phyloP scores from a whole-genome alignment of 1,140 invertebrate genomes.

The Drosophila auraria region DNA sequence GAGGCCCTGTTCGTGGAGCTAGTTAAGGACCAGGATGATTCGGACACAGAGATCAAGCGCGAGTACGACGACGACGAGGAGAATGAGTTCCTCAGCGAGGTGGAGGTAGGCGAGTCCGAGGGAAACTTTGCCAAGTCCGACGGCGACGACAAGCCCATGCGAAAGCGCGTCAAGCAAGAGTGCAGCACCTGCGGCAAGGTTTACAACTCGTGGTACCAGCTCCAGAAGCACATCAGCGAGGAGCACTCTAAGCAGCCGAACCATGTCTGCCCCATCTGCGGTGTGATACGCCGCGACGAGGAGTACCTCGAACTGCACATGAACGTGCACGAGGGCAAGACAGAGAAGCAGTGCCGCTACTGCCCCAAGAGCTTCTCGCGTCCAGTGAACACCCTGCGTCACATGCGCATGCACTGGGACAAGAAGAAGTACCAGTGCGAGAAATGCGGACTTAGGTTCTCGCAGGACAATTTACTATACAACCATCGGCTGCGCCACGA shows the following conservation, averaged over 20 bases:
- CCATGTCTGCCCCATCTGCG: slow-evolving; percentile 71
- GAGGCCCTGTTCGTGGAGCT: slow-evolving; percentile 68
- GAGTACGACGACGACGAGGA: slow-evolving; percentile 58
- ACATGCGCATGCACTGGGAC: slow-evolving; percentile 84
- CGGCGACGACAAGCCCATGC: slow-evolving; percentile 22
- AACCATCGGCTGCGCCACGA: slow-evolving; percentile 79
- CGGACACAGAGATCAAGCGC: slow-evolving; percentile 51
- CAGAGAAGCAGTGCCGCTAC: slow-evolving; percentile 78
- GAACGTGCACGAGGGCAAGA: slow-evolving; percentile 81
- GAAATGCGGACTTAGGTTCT: slow-evolving; percentile 78
- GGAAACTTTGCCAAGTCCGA: slow-evolving; percentile 20
- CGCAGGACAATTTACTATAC: slow-evolving; percentile 75
- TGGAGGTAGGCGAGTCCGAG: slow-evolving; percentile 28
- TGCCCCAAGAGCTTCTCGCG: slow-evolving; percentile 77
- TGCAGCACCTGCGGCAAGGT: slow-evolving; percentile 61
- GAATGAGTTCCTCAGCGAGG: slow-evolving; percentile 56
- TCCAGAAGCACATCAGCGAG: slow-evolving; percentile 74
- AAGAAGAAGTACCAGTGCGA: slow-evolving; percentile 84
- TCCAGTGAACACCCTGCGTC: slow-evolving; percentile 76
- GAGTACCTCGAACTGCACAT: slow-evolving; percentile 82
- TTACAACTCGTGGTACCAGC: slow-evolving; percentile 67
- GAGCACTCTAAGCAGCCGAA: slow-evolving; percentile 62
- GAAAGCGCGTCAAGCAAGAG: slow-evolving; percentile 60
- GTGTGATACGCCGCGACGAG: slow-evolving; percentile 72
- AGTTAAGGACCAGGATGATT: slow-evolving; percentile 59